Percentiles rank a stretch among this genome's conserved stretches.
Evolutionary conservation across 2,888 invertebrate species (phyloP).

Genomic region (Leptarthrus brevirostris): DNA sequence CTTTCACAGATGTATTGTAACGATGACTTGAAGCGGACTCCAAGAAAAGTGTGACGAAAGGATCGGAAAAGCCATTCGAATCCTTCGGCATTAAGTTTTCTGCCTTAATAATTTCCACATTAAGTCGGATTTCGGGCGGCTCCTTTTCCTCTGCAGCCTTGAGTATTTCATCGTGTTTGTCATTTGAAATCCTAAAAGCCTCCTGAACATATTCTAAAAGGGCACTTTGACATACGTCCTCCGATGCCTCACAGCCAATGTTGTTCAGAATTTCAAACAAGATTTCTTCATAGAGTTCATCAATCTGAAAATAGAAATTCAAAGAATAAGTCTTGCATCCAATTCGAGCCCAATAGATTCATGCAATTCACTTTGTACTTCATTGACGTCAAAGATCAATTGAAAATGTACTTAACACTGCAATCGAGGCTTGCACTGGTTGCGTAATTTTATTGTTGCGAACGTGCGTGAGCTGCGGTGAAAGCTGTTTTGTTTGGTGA

Average conservation of each 20-base stretch:
- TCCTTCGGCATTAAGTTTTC: constrained; percentile 87
- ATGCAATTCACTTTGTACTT: neutral
- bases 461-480: neutral
- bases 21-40: constrained; percentile 81
- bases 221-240: constrained; percentile 76
- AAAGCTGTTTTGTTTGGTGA: constrained; percentile 6
- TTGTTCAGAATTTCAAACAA: constrained; percentile 86
- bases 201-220: constrained; percentile 83
- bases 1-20: constrained; percentile 92
- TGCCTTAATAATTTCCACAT: constrained; percentile 87
- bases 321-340: neutral
- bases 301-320: constrained; percentile 74
- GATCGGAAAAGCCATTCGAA: constrained; percentile 94
- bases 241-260: constrained; percentile 81
- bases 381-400: constrained; percentile 26
- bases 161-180: constrained; percentile 78
- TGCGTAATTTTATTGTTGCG: neutral
- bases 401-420: neutral
- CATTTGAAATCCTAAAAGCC: constrained; percentile 79
- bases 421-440: neutral
- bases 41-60: constrained; percentile 93
- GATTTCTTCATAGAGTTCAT: constrained; percentile 86
- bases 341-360: neutral
- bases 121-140: constrained; percentile 84
- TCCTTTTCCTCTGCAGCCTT: constrained; percentile 81